These are phyloP conservation scores for Pediacus dermestoides DNA, from an alignment of 2,888 invertebrate species.

Conservation along the genomic window DNA sequence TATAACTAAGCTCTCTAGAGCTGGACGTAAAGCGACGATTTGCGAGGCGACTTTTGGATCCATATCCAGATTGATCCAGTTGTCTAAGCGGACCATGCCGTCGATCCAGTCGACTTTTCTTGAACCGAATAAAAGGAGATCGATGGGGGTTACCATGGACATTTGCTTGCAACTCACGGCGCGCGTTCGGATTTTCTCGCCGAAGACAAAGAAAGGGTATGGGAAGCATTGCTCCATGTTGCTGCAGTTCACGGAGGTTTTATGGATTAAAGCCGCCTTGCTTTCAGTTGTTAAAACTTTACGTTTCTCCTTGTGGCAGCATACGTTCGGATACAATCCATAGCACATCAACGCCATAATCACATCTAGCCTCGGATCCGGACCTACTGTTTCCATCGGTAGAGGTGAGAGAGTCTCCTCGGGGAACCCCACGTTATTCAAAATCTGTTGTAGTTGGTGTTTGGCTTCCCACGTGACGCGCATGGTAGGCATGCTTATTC, in stretches of 20 bases:
- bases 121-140: slow-evolving; percentile 88
- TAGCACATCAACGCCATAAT: slow-evolving; percentile 81
- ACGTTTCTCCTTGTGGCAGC: slow-evolving; percentile 90
- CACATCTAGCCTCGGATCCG: slow-evolving; percentile 77
- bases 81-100: slow-evolving; percentile 77
- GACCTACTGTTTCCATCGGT: slow-evolving; percentile 69
- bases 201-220: slow-evolving; percentile 95
- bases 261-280: slow-evolving; percentile 91
- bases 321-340: slow-evolving; percentile 96
- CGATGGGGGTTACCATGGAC: slow-evolving; percentile 90
- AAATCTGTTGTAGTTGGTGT: slow-evolving; percentile 57
- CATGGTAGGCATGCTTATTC: slow-evolving; percentile 83
- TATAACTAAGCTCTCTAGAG: slow-evolving; percentile 80
- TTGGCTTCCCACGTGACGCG: slow-evolving; percentile 91
- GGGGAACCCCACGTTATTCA: slow-evolving; percentile 78
- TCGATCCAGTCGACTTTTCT: slow-evolving; percentile 80
- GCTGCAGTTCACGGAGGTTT: slow-evolving; percentile 93
- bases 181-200: slow-evolving; percentile 94
- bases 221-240: slow-evolving; percentile 80
- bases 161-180: slow-evolving; percentile 96
- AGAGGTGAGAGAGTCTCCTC: slow-evolving; percentile 79
- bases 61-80: slow-evolving; percentile 92
- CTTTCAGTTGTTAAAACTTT: slow-evolving; percentile 95
- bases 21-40: slow-evolving; percentile 83
- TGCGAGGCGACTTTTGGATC: slow-evolving; percentile 72